Evolutionary conservation across 2,113 vertebrate species (phyloP).

Genomic region (Eubucco bourcierii): DNA sequence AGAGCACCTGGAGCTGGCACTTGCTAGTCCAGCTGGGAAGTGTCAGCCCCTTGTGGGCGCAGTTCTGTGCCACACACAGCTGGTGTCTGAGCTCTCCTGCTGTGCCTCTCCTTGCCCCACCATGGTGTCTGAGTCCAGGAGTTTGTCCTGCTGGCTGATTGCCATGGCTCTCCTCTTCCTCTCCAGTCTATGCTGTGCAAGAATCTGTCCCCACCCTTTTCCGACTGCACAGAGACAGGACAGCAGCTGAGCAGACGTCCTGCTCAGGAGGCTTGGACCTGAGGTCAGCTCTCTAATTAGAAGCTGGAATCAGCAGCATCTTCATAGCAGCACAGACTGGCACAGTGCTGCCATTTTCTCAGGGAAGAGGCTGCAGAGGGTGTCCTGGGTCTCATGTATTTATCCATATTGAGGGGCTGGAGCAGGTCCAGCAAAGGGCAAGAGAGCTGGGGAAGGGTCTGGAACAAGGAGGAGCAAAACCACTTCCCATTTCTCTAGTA

Average conservation of each 20-base stretch:
- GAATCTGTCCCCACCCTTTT: constrained; percentile 11
- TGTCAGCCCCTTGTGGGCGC: not conserved
- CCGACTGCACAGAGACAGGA: not conserved
- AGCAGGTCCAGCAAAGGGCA: too few relatives aligned
- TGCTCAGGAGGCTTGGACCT: constrained; percentile 6
- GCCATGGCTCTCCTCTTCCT: not conserved
- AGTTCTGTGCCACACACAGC: not conserved
- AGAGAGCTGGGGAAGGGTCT: too few relatives aligned
- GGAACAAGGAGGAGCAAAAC: not conserved
- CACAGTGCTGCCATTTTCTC: not conserved
- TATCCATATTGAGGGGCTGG: too few relatives aligned
- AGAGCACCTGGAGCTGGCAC: not conserved
- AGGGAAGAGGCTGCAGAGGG: not conserved
- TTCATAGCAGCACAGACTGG: not conserved
- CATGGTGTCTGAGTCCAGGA: not conserved
- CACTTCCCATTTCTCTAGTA: not conserved
- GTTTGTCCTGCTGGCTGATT: constrained; percentile 28
- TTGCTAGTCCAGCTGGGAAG: not conserved
- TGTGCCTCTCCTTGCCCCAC: not conserved
- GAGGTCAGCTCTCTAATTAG: constrained; percentile 26
- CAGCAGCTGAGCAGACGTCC: constrained; percentile 2
- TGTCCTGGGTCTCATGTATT: not conserved
- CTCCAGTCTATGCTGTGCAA: not conserved
- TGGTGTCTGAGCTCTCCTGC: not conserved
- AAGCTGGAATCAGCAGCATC: not conserved